Evolutionary conservation across 2,888 invertebrate genomes (phyloP).

Genomic region (Dione vanillae): DNA sequence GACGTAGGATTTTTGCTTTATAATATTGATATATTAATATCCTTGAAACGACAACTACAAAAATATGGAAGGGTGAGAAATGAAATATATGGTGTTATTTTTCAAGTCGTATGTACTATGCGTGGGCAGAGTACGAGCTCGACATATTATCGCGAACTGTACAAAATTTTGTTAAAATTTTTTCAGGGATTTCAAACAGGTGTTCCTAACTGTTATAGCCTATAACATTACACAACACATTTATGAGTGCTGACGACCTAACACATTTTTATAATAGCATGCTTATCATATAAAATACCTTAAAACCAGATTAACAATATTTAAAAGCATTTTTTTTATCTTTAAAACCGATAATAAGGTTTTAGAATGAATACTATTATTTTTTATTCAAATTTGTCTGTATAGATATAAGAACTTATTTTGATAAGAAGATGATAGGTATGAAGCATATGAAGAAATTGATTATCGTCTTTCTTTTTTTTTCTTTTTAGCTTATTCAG

Average conservation of each 20-base stretch:
- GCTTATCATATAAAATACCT: not conserved
- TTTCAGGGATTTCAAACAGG: constrained; percentile 32
- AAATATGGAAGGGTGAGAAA: constrained; percentile 19
- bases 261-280: constrained; percentile 19
- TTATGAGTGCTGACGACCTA: constrained; percentile 27
- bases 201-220: constrained; percentile 29
- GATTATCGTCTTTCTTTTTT: no score
- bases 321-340: no score
- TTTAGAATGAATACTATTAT: not conserved
- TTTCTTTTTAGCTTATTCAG: no score
- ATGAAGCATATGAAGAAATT: not conserved
- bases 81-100: constrained; percentile 29
- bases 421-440: not conserved
- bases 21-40: constrained; percentile 9
- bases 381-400: no score
- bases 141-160: constrained; percentile 23
- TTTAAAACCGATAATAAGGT: no score
- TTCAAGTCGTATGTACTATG: constrained; percentile 23
- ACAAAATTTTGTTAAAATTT: constrained; percentile 30
- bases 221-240: constrained; percentile 29
- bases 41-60: constrained; percentile 12
- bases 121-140: constrained; percentile 25
- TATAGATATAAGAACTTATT: no score
- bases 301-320: not conserved
- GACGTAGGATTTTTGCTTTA: not conserved